phyloP scores from a whole-genome alignment of 1,140 invertebrate species.

The Ericerus pela region DNA sequence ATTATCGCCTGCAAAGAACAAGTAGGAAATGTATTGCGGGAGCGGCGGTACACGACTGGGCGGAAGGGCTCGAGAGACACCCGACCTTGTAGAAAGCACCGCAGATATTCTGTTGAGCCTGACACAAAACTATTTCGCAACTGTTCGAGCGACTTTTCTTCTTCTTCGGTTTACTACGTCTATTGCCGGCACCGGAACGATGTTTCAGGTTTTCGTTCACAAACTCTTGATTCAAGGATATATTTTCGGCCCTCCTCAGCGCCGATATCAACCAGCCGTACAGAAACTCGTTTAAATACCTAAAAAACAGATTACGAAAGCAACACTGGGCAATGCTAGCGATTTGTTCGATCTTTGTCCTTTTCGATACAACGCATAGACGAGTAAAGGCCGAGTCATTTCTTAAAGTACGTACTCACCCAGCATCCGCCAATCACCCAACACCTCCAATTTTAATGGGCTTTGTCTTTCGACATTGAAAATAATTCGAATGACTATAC shows the following conservation, averaged over 20 bases:
- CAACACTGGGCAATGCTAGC: too few species aligned
- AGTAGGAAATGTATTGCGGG: neutral
- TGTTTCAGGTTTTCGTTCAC: conserved; percentile 26
- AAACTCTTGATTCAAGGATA: conserved; percentile 64
- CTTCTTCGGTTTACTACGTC: conserved; percentile 39
- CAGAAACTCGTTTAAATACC: conserved; percentile 88
- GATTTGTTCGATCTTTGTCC: too few species aligned
- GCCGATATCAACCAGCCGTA: conserved; percentile 88
- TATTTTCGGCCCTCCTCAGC: conserved; percentile 67
- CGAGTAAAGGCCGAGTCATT: too few species aligned
- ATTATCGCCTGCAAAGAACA: conserved; percentile 45
- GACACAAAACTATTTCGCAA: conserved; percentile 68
- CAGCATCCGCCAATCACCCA: too few species aligned
- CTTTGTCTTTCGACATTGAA: too few species aligned
- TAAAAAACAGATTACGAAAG: conserved; percentile 27
- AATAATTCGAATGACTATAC: too few species aligned
- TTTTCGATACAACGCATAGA: too few species aligned
- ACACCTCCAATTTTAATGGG: too few species aligned
- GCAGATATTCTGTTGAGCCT: conserved; percentile 83
- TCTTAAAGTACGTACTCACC: too few species aligned
- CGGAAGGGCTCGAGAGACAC: too few species aligned
- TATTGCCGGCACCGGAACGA: conserved; percentile 29
- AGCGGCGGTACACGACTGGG: too few species aligned
- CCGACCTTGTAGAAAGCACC: conserved; percentile 85
- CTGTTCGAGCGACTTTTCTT: conserved; percentile 63